Base-by-base conservation (phyloP, 2,888 invertebrate genomes). In the Lingula anatina region DNA sequence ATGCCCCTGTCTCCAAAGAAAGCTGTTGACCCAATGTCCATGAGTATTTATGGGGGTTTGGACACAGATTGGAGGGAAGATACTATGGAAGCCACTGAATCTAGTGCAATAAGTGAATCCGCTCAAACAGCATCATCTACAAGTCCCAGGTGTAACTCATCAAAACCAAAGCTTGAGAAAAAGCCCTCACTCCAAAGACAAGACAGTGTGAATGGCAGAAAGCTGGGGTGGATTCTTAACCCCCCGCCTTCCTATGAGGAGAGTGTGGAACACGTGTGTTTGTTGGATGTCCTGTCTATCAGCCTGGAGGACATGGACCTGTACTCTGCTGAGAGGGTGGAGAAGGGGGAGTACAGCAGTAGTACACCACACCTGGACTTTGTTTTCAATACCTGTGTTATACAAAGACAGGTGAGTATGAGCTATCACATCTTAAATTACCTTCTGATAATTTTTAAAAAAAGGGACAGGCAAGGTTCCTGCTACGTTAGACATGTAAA, bases 271-370 rank as follows among this genome's bases (percentile, higher is more conserved):
- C 60, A 70, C 43, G 48, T 51, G 23, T 86, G 86, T 71, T 68
- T 87, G 53, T 73, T 90, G 56, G 89, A 90, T 70, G 85, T 87
- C 46, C 86, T 89, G 79, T 77, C 79, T n/a, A 81, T 90, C 27
- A 83, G 84, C 49, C 78, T 90, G 56, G 82, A 84, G 47, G 87
- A 89, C 65, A 87, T 89, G 84, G 85, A 89, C 73, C 79, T 90
- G 56, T 86, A 85, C 70, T 81, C 86, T 41, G 88, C 85, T 28
- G 80, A 78, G 46, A 68, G 81, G 65, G 57, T 64, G 7, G 58
- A 60, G 37, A 64, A 65, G 46, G 55, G 60, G 20, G 47, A 56
- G 5, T 65, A 64, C 39, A 55, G 53, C 31, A 53, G 57, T 15
- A 50, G 50, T 21, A 54, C 55, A 45, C 50, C 52, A 15, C 44